A percentile compares a stretch with the other conserved stretches of the same genome.
Evolutionary conservation across 2,888 invertebrate species (phyloP).

Genomic region (Hemithea aestivaria): DNA sequence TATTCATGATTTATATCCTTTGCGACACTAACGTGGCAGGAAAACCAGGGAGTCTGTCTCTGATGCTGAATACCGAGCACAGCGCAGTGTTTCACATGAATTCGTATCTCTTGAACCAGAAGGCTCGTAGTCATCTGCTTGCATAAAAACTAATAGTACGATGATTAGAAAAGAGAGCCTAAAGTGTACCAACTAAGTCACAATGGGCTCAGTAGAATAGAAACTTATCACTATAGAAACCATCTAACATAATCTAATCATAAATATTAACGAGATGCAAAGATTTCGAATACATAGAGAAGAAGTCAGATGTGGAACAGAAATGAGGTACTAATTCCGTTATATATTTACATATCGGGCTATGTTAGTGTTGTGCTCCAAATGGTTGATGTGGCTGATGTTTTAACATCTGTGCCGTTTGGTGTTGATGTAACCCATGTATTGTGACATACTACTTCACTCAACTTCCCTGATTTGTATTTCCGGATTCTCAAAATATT

Average conservation of each 20-base stretch:
- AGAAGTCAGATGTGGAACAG: constrained; percentile 2
- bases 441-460: constrained; percentile 10
- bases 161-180: no score
- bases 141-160: no score
- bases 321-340: constrained; percentile 14
- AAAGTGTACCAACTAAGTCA: no score
- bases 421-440: constrained; percentile 15
- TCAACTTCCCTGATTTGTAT: neutral
- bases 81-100: no score
- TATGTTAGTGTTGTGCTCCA: constrained; percentile 6
- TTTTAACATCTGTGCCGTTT: constrained; percentile 8
- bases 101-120: no score
- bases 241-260: constrained; percentile 4
- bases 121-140: no score
- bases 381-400: constrained; percentile 4
- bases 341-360: constrained; percentile 16
- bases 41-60: no score
- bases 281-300: neutral
- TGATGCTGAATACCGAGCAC: no score
- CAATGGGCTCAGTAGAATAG: no score
- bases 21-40: no score
- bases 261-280: neutral
- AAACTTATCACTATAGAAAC: neutral
- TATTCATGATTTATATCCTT: no score
- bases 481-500: no score